Percentiles rank a stretch among this genome's conserved stretches.
These are phyloP conservation scores for Drosophila sucinea DNA, from an alignment of 1,140 invertebrate genomes.

Conservation along the genomic window DNA sequence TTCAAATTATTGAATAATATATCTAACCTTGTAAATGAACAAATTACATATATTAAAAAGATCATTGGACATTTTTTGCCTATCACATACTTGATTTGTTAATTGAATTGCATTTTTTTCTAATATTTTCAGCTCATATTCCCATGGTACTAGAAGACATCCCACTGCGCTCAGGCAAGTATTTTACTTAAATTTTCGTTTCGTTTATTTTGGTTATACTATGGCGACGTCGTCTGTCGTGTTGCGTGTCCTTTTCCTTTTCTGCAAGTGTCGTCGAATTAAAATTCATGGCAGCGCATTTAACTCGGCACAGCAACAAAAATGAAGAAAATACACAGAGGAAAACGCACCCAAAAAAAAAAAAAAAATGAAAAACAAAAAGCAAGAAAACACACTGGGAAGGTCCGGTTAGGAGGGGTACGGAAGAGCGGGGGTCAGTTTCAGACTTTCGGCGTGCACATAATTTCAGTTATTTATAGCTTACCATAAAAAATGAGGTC, in stretches of 20 bases:
- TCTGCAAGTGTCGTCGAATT: constrained; percentile 77
- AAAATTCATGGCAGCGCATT: constrained; percentile 79
- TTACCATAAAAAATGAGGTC: constrained; percentile 74
- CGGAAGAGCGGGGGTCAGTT: constrained; percentile 1
- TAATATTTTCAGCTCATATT: not conserved
- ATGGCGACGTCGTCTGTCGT: constrained; percentile 59
- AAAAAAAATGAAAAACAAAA: constrained; percentile 25
- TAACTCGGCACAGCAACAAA: constrained; percentile 59
- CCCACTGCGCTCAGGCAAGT: constrained; percentile 36
- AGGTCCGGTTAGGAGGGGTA: constrained; percentile 8
- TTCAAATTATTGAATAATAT: not conserved
- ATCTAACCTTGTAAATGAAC: too few relatives aligned
- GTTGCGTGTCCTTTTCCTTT: constrained; percentile 59
- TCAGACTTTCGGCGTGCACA: constrained; percentile 66
- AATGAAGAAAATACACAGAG: constrained; percentile 11
- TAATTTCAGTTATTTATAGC: constrained; percentile 78
- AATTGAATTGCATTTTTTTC: not conserved
- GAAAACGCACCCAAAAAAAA: constrained; percentile 57
- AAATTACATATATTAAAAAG: not conserved
- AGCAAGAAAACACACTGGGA: constrained; percentile 36
- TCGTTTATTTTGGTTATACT: constrained; percentile 32
- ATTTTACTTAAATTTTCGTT: constrained; percentile 65
- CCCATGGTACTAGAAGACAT: constrained; percentile 27
- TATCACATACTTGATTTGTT: not conserved
- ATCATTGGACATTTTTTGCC: not conserved